phyloP scores from a whole-genome alignment of 1,140 invertebrate species.

The Popillia japonica region DNA sequence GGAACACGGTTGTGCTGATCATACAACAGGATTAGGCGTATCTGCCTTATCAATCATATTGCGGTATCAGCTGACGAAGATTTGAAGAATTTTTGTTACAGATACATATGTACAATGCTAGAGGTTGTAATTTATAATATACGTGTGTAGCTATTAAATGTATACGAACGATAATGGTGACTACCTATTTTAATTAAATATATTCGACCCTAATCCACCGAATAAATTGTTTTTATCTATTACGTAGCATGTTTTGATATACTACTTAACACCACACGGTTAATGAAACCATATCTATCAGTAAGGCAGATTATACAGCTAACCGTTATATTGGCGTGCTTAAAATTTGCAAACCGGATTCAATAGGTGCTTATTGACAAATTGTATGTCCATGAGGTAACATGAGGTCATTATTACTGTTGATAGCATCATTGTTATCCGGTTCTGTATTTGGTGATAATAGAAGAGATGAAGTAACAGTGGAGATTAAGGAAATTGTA shows the following conservation, averaged over 20 bases:
- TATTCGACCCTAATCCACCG: neutral
- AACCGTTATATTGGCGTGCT: neutral
- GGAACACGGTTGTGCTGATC: conserved; percentile 42
- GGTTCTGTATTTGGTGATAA: neutral
- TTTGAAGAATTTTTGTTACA: neutral
- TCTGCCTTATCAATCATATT: conserved; percentile 41
- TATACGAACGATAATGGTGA: neutral
- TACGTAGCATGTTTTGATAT: conserved; percentile 10
- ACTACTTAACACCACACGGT: neutral
- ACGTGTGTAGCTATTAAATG: neutral
- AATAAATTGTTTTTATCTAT: conserved; percentile 8
- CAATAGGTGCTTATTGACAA: neutral
- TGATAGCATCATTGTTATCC: neutral
- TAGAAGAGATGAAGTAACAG: neutral
- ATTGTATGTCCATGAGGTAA: neutral
- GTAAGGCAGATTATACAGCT: neutral
- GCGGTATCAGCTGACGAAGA: conserved; percentile 30
- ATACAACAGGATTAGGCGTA: conserved; percentile 45
- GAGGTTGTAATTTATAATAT: neutral
- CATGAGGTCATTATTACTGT: neutral
- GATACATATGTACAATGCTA: neutral
- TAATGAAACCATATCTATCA: neutral
- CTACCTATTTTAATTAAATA: conserved; percentile 13
- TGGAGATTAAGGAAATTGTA: conserved; percentile 25
- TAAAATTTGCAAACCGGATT: neutral